These are phyloP conservation scores for Ischnus inquisitorius DNA, from an alignment of 2,888 invertebrate species.

Conservation along the genomic window DNA sequence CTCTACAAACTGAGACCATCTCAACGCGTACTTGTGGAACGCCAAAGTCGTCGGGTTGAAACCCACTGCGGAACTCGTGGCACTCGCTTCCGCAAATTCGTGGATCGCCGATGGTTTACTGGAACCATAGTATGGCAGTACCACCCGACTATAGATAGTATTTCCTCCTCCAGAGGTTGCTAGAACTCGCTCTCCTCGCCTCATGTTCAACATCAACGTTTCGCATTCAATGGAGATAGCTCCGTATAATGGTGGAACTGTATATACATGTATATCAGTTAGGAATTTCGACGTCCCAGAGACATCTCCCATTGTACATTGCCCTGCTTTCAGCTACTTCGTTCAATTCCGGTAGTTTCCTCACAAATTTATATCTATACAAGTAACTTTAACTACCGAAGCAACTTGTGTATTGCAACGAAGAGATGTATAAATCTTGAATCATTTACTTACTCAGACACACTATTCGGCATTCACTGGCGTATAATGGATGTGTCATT, in stretches of 20 bases:
- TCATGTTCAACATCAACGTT: conserved; percentile 52
- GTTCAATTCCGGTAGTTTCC: conserved; percentile 4
- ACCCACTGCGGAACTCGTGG: conserved; percentile 57
- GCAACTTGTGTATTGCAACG: conserved; percentile 1
- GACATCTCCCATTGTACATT: conserved; percentile 43
- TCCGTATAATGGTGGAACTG: conserved; percentile 29
- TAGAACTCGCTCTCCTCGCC: conserved; percentile 28
- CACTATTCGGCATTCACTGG: too few relatives aligned
- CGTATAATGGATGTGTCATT: too few relatives aligned
- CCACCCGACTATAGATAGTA: conserved; percentile 5
- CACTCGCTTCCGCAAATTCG: conserved; percentile 49
- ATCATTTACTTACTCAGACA: not conserved
- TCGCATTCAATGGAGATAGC: conserved; percentile 42
- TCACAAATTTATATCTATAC: conserved; percentile 23
- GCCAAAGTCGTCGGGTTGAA: conserved; percentile 35
- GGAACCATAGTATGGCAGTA: conserved; percentile 16
- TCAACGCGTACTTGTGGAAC: conserved; percentile 40
- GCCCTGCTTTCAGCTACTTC: conserved; percentile 37
- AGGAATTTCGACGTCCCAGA: conserved; percentile 45
- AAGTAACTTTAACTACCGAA: conserved; percentile 1
- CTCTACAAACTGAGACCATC: conserved; percentile 28
- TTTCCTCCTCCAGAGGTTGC: conserved; percentile 18
- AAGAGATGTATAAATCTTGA: not conserved
- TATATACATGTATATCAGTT: conserved; percentile 37
- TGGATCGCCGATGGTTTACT: conserved; percentile 51